Base-by-base conservation (phyloP, 1,140 invertebrate species). In the Arctopsyche grandis region DNA sequence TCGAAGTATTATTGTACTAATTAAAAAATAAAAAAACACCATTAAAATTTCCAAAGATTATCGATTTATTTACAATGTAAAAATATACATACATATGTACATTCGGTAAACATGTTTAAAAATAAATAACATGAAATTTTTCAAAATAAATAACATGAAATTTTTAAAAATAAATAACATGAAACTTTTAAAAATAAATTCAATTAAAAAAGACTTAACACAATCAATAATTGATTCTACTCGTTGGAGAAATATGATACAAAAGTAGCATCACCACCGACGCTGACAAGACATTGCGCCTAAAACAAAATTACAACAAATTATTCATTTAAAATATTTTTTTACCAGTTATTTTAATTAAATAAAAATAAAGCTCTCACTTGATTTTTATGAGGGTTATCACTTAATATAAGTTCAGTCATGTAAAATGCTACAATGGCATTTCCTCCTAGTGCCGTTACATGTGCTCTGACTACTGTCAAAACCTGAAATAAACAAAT, bases 321-420 rank as follows among this genome's bases (percentile, higher is more conserved):
- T 66, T 78, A 63, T 75, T n/a, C 58, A 60, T 48, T 38, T 71
- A 9, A 38, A 38, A 38, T 38, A 38, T 38, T 38, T 38, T n/a
- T 38, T 7, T 38, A 38, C 7, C 7, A 7, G 3, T 4, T 38
- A 38, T 38, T 66, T 52, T 3, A 78, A 70, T 70, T n/a, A n/a
- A n/a, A n/a, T n/a, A n/a, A n/a, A n/a, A n/a, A n/a, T n/a, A n/a
- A n/a, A n/a, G n/a, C n/a, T n/a, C 75, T 85, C 86, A 98, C 97
- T 91, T 99, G 97, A 90, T 98, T 98, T 89, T 98, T 98, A 85
- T 98, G 96, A 79, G 96, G 93, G 87, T 96, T 98, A 87, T 97
- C 94, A 74, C 95, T 91, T 19, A 99, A 88, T 80, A 97, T 92
- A 83, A 96, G 94, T 87, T 98, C 95, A 3, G 93, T 95, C 91